Conservation (phyloP, 2,113 vertebrate species). For the Pycnonotus jocosus region DNA sequence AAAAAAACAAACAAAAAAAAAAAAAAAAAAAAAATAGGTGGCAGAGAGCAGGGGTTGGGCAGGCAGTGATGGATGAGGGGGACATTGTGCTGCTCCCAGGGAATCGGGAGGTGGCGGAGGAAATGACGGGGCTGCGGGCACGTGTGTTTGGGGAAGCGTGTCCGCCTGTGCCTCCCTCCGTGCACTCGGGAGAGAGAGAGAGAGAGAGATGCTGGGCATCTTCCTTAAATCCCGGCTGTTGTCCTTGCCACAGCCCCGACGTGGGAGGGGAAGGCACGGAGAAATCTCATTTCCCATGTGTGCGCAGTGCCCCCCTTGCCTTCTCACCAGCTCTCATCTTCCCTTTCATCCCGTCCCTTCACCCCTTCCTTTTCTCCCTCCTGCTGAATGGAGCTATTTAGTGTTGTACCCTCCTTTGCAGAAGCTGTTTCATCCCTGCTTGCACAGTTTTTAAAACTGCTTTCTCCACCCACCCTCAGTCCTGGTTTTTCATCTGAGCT, state of each 20-base stretch:
- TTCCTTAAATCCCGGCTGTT: background rate
- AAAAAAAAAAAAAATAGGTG: no score
- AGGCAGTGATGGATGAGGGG: background rate
- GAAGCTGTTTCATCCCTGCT: slow-evolving; percentile 33
- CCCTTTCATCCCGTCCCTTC: background rate
- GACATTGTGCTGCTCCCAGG: background rate
- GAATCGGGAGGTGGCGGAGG: background rate
- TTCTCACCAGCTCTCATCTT: background rate
- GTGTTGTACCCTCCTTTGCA: background rate
- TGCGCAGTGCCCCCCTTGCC: background rate
- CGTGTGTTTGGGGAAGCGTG: background rate
- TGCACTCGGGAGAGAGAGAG: background rate
- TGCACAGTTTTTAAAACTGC: slow-evolving; percentile 15
- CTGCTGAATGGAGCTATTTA: background rate
- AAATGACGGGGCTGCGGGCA: background rate
- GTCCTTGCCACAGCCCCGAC: background rate
- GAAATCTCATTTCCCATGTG: background rate
- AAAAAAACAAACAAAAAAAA: no score
- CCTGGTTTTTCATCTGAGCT: slow-evolving; percentile 8
- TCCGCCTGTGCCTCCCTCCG: background rate
- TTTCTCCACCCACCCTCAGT: slow-evolving; percentile 1
- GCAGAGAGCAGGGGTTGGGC: background rate
- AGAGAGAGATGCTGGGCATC: background rate
- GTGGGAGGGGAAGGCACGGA: background rate
- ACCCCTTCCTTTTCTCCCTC: background rate